Evolutionary conservation across 2,888 invertebrate species (phyloP).

Genomic region (Tenthredo mesomela): DNA sequence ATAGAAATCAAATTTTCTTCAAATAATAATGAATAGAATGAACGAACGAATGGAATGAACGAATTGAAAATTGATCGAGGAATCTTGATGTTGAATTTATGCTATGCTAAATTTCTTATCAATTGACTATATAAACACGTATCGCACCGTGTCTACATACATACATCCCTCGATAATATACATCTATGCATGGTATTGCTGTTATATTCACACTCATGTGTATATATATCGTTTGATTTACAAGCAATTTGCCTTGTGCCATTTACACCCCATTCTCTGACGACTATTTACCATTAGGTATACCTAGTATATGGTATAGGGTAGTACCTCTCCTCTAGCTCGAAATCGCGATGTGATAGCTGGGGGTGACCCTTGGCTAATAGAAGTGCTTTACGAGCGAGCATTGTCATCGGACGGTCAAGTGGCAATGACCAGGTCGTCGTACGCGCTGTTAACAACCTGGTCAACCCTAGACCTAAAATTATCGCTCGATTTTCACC

Average conservation of each 20-base stretch:
- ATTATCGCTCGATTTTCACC: neutral
- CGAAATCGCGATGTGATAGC: neutral
- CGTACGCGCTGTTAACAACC: conserved; percentile 26
- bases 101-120: neutral
- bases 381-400: conserved; percentile 47
- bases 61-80: neutral
- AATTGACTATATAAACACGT: neutral
- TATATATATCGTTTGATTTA: conserved; percentile 65
- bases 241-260: conserved; percentile 66
- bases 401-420: conserved; percentile 43
- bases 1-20: neutral
- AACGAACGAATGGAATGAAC: neutral
- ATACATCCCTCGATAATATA: neutral
- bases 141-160: neutral
- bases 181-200: neutral
- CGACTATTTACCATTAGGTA: conserved; percentile 61
- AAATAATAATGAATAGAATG: neutral
- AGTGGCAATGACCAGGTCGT: conserved; percentile 42
- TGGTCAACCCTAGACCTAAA: neutral
- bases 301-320: neutral
- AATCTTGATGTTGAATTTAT: neutral
- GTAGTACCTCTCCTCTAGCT: neutral
- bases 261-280: conserved; percentile 68
- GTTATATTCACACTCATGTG: neutral
- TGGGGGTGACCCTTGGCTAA: conserved; percentile 49